These are phyloP conservation scores for Trachelus troglodyta DNA, from an alignment of 2,888 invertebrate genomes.

Conservation along the genomic window DNA sequence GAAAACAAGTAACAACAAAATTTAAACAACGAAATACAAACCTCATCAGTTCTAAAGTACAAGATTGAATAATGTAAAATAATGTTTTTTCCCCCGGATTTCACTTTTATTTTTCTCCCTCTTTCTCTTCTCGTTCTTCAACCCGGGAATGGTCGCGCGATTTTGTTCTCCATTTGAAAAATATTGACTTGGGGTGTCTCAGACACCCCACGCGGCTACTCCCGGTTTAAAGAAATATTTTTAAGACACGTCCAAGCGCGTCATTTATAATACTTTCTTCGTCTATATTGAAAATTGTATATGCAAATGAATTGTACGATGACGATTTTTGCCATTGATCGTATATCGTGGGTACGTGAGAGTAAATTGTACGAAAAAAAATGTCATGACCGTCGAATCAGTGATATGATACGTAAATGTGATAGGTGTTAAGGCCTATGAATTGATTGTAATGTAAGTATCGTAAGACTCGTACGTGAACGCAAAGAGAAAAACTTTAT, in stretches of 20 bases:
- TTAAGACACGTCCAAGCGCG: background rate
- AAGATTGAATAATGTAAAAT: background rate
- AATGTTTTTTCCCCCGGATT: background rate
- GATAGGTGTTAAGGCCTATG: slow-evolving; percentile 26
- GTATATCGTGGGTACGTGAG: slow-evolving; percentile 17
- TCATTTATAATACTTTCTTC: background rate
- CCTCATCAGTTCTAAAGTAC: background rate
- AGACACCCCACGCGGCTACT: too few relatives aligned
- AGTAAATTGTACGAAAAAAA: background rate
- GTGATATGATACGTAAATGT: slow-evolving; percentile 26
- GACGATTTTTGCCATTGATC: slow-evolving; percentile 1
- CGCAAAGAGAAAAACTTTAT: background rate
- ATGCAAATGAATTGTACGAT: background rate
- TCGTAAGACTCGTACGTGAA: slow-evolving; percentile 18
- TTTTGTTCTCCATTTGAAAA: too few relatives aligned
- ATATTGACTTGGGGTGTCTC: too few relatives aligned
- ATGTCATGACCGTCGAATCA: slow-evolving; percentile 13
- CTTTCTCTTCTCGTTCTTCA: background rate
- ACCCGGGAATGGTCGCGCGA: too few relatives aligned
- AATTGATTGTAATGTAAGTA: slow-evolving; percentile 24
- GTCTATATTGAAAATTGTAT: background rate
- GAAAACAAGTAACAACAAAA: background rate
- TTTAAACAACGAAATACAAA: background rate
- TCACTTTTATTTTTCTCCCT: background rate
- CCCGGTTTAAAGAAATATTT: background rate